These are phyloP conservation scores for Brachyistius frenatus DNA, from an alignment of 2,113 vertebrate species.

Conservation along the genomic window DNA sequence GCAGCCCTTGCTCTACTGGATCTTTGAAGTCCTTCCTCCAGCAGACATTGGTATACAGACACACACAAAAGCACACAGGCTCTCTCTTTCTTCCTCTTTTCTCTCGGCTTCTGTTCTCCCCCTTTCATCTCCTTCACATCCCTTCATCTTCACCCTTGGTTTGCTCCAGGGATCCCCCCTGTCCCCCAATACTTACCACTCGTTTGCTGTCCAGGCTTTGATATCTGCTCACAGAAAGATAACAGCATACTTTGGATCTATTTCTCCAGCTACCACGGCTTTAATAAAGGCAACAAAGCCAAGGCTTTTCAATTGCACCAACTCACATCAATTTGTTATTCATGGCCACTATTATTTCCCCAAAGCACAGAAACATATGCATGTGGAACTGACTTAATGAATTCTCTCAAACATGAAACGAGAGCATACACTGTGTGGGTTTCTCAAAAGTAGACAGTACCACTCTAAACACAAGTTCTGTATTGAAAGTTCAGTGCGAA, in stretches of 20 bases:
- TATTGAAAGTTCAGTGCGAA: slow-evolving; percentile 57
- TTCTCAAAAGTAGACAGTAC: slow-evolving; percentile 57
- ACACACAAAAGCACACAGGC: slow-evolving; percentile 64
- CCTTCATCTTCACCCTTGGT: slow-evolving; percentile 80
- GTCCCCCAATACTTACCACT: slow-evolving; percentile 71
- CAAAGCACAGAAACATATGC: slow-evolving; percentile 75
- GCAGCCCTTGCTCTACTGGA: slow-evolving; percentile 74
- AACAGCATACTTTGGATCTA: slow-evolving; percentile 69
- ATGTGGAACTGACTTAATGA: slow-evolving; percentile 67
- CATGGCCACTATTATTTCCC: slow-evolving; percentile 79
- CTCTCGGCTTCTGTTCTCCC: slow-evolving; percentile 47
- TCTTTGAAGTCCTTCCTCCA: slow-evolving; percentile 79
- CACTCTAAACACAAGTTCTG: slow-evolving; percentile 66
- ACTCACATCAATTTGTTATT: slow-evolving; percentile 82
- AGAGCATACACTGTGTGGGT: slow-evolving; percentile 57
- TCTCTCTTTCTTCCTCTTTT: slow-evolving; percentile 42
- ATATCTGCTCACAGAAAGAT: slow-evolving; percentile 75
- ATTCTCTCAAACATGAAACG: slow-evolving; percentile 73
- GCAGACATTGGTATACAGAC: slow-evolving; percentile 66
- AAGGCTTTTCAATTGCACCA: slow-evolving; percentile 69
- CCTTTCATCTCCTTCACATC: slow-evolving; percentile 76
- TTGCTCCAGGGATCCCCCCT: slow-evolving; percentile 75
- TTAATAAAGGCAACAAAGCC: slow-evolving; percentile 71
- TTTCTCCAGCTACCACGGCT: slow-evolving; percentile 70
- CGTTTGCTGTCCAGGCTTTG: slow-evolving; percentile 78